Conservation (phyloP, 2,888 invertebrate genomes). For the Monoplex corrugatus region DNA sequence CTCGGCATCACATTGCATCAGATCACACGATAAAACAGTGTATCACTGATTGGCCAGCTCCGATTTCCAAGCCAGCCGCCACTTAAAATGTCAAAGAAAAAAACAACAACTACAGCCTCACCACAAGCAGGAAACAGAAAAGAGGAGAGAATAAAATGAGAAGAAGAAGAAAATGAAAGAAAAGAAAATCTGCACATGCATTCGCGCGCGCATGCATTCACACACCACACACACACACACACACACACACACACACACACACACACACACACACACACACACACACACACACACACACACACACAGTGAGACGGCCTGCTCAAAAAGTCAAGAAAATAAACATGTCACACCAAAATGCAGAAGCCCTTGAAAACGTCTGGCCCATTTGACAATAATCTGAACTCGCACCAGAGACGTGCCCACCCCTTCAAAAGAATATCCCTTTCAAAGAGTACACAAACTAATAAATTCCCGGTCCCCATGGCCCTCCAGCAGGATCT, state of each 20-base stretch:
- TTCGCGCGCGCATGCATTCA: background rate
- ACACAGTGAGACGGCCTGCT: no score
- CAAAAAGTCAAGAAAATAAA: no score
- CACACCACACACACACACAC: background rate
- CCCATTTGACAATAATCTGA: no score
- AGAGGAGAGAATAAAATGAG: background rate
- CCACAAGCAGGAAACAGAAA: background rate
- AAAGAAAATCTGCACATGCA: background rate
- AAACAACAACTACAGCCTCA: background rate
- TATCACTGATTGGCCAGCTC: slow-evolving; percentile 12
- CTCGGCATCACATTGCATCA: background rate
- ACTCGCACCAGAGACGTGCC: no score
- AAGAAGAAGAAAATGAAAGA: background rate
- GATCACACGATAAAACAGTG: slow-evolving; percentile 31
- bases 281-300: background rate
- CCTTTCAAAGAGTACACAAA: no score
- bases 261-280: background rate
- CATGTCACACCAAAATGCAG: no score
- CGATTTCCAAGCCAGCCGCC: background rate
- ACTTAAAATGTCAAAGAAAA: slow-evolving; percentile 33
- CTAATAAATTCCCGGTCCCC: no score
- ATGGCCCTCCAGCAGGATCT: no score
- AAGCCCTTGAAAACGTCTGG: no score
- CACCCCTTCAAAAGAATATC: no score
- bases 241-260: background rate